Evolutionary conservation across 2,888 invertebrate genomes (phyloP), one percentile per base, ranked within the genome.

Genomic region (Apodemia mormo): DNA sequence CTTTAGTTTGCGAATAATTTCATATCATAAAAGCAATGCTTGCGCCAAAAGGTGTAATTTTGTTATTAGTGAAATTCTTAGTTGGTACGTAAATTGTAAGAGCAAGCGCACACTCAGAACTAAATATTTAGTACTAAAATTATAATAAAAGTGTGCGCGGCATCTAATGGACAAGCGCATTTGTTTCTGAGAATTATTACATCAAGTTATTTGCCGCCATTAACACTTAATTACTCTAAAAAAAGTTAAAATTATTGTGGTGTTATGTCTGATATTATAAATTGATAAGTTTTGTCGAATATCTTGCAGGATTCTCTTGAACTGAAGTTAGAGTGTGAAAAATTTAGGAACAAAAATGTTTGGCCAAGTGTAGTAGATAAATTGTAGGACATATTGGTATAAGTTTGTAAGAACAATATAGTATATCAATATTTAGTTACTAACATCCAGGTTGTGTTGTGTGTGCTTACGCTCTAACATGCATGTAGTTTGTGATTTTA

Each of bases 391-490:
- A 87, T 85, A 65, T 83, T 49, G 14, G 82, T 79, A 84, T 87
- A 87, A 83, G 85, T 85, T 85, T 87, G 86, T 85, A 87, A 85
- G 89, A 90, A 89, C 90, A 90, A 89, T 88, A 82, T 90, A 49
- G 64, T 68, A 52, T 49, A 49, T 66, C n/a, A 33, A 66, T n/a
- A 68, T 68, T 64, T 68, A 88, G 87, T 85, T 90, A 92, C 93
- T 93, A 93, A 93, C 92, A 87, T 87, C 83, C 87, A 85, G 92
- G 92, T 92, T 93, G 92, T 92, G 93, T 92, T 84, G 92, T 92
- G 92, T 91, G 92, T 86, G 90, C 89, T 92, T 90, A 87, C 83
- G 87, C 84, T 82, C 88, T 92, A 92, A 92, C 92, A 89, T 88
- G 90, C 90, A 91, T 92, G 92, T 87, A 30, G 92, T 92, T 92